A percentile compares a stretch with the other conserved stretches of the same genome.
Evolutionary conservation across 2,113 vertebrate genomes (phyloP).

Genomic region (Phainopepla nitens): DNA sequence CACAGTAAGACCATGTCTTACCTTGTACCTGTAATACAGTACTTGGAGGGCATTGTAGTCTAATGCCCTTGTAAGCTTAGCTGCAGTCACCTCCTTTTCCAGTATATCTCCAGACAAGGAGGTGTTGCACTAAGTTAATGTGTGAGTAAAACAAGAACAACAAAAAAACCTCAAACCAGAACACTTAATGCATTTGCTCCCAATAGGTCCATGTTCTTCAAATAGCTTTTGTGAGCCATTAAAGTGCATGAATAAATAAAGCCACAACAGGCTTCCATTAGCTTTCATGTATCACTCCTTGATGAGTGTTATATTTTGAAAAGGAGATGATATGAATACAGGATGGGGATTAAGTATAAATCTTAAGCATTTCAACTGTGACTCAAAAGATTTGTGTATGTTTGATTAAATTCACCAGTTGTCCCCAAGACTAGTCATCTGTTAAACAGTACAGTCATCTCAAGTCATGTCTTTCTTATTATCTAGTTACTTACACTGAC

Average conservation of each 20-base stretch:
- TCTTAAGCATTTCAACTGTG: not conserved
- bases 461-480: not conserved
- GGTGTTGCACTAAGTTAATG: not conserved
- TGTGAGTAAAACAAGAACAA: not conserved
- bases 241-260: not conserved
- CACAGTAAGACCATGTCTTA: not conserved
- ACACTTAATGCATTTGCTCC: not conserved
- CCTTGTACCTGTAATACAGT: not conserved
- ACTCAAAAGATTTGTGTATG: not conserved
- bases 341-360: not conserved
- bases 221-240: not conserved
- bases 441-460: not conserved
- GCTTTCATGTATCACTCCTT: not conserved
- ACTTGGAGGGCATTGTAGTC: not conserved
- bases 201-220: not conserved
- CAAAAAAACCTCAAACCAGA: not conserved
- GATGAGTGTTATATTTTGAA: not conserved
- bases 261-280: not conserved
- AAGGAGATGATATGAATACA: not conserved
- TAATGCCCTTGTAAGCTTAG: not conserved
- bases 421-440: not conserved
- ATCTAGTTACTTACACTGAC: not conserved
- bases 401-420: not conserved
- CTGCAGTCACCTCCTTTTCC: not conserved
- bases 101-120: not conserved